Evolutionary conservation across 2,797 vertebrate species (phyloP).

Genomic region (Scolopax rusticola): DNA sequence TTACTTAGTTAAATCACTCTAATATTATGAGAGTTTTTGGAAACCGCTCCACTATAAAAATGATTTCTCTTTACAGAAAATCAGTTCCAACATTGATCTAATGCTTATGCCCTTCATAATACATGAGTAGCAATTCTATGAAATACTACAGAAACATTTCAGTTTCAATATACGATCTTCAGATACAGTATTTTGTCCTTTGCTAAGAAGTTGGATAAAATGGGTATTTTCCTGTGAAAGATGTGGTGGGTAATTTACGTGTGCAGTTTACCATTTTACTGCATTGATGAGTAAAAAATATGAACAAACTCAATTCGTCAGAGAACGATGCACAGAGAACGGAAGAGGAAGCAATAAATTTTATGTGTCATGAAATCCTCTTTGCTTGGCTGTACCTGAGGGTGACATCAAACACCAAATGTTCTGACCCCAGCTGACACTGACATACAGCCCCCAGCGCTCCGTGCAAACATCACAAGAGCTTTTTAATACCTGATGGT

Average conservation of each 20-base stretch:
- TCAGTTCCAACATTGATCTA: not conserved
- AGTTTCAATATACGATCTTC: not conserved
- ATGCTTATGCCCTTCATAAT: not conserved
- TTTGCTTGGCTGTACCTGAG: not conserved
- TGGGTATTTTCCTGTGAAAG: not conserved
- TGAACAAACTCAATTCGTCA: not conserved
- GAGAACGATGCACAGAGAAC: not conserved
- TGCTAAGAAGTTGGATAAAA: not conserved
- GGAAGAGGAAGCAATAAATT: not conserved
- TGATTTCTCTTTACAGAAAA: slow-evolving; percentile 2
- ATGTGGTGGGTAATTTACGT: fast-evolving
- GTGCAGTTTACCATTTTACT: not conserved
- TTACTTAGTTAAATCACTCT: not conserved
- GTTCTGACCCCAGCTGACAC: not conserved
- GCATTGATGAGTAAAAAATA: not conserved
- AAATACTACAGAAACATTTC: not conserved
- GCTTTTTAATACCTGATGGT: not conserved
- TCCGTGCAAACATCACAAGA: not conserved
- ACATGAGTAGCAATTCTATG: not conserved
- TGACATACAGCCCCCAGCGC: not conserved
- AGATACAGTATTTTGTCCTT: not conserved
- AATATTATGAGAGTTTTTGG: not conserved
- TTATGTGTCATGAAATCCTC: not conserved
- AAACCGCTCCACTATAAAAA: slow-evolving; percentile 1
- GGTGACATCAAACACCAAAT: not conserved